Base-by-base conservation (phyloP, 1,140 invertebrate genomes). In the Caerostris extrusa region DNA sequence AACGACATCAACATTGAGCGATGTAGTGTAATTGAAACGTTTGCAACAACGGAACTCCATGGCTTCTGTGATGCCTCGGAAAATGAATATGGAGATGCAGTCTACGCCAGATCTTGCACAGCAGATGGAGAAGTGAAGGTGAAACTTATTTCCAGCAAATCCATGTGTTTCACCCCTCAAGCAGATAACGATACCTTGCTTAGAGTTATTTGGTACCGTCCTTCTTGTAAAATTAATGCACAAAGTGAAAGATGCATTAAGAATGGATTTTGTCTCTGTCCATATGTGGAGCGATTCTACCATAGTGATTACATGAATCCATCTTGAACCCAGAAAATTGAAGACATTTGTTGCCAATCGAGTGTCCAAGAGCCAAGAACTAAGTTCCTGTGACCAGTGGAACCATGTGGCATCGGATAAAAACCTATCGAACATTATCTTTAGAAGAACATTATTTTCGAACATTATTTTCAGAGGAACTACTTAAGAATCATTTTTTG, bases 11-110 rank as follows among this genome's bases (percentile, higher is more conserved):
- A 61, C 17, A 81, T 90, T 7, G 19, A 81, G 17, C 95, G 82
- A 95, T 81, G 12, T 5, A 83, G 50, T 3, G n/a, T 61, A 58
- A 61, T 91, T 6, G 7, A 0, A 64, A n/a, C 12, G 1, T 12
- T 4, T 12, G 17, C 17, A 64, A 12, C 56, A n/a, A 81, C 94
- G 55, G 94, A 96, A 94, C 19, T 96, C 8, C 95, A 96, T 94
- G 95, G 95, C 10, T 96, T 96, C 95, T 95, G 90, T 14, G 96
- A 96, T 95, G 95, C 95, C 0, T 95, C 95, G 5, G 94, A 95
- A 89, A 88, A 81, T 0, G 96, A 95, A 12, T 96, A 96, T 94
- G 96, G 95, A 61, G 96, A 34, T 34, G 34, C 34, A 34, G 34
- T 34, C 95, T 0, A 96, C 90, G 60, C 12, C 7, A 55, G 56